A percentile compares a stretch with the other conserved stretches of the same genome.
Conservation (phyloP, 2,797 vertebrate genomes). For the Eulemur rubriventer region DNA sequence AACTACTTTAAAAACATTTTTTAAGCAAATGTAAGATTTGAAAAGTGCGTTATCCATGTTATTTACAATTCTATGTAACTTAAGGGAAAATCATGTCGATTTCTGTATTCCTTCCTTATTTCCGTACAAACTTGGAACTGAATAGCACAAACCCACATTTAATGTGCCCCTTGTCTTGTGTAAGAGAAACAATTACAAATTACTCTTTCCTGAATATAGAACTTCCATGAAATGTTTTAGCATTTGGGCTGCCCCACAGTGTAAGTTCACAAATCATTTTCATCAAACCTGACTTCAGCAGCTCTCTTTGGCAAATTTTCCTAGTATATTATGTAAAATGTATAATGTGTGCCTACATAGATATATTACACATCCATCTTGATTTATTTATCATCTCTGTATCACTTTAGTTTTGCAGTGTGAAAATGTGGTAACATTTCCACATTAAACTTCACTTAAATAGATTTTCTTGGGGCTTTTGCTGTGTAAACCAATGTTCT, state of each 20-base stretch:
- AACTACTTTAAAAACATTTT: background rate
- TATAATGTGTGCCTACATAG: background rate
- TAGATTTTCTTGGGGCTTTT: conserved; percentile 18
- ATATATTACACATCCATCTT: background rate
- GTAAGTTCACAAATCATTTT: background rate
- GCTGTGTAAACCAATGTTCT: background rate
- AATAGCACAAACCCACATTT: background rate
- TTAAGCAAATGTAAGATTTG: background rate
- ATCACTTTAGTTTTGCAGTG: background rate
- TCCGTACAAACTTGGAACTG: background rate
- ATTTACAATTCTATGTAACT: background rate
- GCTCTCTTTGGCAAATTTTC: background rate
- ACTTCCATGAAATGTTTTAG: background rate
- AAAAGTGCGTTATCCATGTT: background rate
- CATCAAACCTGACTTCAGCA: background rate
- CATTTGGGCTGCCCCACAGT: rapidly evolving
- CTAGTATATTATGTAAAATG: background rate
- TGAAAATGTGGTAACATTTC: background rate
- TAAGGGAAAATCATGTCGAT: background rate
- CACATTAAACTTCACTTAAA: background rate
- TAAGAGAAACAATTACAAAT: background rate
- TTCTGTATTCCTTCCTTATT: background rate
- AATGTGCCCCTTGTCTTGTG: background rate
- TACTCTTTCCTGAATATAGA: background rate
- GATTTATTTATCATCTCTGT: background rate